Evolutionary conservation across 2,113 vertebrate genomes (phyloP).

Genomic region (Acrocephalus arundinaceus): DNA sequence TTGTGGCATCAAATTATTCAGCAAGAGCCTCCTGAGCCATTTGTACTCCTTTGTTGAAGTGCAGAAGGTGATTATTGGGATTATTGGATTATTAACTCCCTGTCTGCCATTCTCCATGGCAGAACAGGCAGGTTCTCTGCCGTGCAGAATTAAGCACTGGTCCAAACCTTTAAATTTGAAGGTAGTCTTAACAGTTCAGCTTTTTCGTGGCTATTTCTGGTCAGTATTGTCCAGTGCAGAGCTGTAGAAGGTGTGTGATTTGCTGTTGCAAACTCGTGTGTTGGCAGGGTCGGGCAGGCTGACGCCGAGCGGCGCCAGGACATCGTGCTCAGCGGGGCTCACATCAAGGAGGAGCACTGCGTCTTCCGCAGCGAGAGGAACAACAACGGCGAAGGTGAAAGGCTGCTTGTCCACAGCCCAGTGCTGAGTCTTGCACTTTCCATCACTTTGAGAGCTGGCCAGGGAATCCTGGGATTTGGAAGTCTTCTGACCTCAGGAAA

Average conservation of each 20-base stretch:
- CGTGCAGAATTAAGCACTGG: rapidly evolving
- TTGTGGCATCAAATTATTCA: neutral
- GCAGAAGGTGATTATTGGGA: neutral
- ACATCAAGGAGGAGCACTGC: conserved; percentile 97
- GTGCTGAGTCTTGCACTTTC: neutral
- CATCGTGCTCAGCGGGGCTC: conserved; percentile 95
- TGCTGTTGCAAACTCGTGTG: neutral
- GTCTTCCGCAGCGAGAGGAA: conserved; percentile 93
- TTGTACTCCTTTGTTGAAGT: neutral
- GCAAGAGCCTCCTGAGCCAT: neutral
- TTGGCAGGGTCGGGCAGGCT: conserved; percentile 90
- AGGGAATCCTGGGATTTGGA: neutral
- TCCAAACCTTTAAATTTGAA: neutral
- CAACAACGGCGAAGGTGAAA: conserved; percentile 86
- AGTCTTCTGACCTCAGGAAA: neutral
- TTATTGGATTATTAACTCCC: neutral
- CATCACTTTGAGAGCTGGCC: rapidly evolving
- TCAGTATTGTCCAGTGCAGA: neutral
- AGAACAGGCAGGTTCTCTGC: neutral
- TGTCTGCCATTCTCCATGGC: neutral
- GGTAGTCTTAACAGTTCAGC: neutral
- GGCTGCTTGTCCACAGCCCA: neutral
- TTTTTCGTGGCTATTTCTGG: neutral
- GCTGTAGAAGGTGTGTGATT: neutral
- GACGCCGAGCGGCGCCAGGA: conserved; percentile 94